Conservation (phyloP, 2,888 invertebrate genomes). For the Caenorhabditis imperialis region DNA sequence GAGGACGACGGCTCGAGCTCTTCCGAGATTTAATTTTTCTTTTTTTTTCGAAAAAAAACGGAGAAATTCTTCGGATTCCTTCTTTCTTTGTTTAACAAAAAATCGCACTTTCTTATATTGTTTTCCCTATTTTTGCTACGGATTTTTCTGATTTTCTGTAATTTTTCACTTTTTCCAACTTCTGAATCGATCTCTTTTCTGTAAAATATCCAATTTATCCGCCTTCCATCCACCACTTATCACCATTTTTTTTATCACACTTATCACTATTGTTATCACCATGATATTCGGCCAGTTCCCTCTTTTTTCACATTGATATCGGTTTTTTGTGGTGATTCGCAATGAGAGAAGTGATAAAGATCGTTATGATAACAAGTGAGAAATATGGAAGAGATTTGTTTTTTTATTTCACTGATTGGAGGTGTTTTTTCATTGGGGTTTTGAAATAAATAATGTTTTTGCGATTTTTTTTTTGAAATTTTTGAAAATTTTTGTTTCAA, state of each 20-base stretch:
- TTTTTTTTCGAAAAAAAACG: not conserved
- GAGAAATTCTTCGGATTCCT: not conserved
- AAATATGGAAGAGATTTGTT: too few species aligned
- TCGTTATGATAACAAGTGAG: too few species aligned
- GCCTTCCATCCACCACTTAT: slow-evolving; percentile 16
- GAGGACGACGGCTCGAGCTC: slow-evolving; percentile 20
- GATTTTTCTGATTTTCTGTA: slow-evolving; percentile 13
- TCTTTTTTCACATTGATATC: too few species aligned
- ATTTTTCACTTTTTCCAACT: slow-evolving; percentile 10
- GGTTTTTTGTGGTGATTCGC: too few species aligned
- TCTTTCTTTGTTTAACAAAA: not conserved
- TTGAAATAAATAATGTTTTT: too few species aligned
- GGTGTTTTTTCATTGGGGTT: too few species aligned
- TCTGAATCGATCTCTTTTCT: slow-evolving; percentile 12
- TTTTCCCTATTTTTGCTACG: not conserved
- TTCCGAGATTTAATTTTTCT: slow-evolving; percentile 20
- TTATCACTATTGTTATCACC: slow-evolving; percentile 29
- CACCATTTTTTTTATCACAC: slow-evolving; percentile 14
- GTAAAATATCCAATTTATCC: slow-evolving; percentile 24
- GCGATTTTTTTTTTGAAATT: too few species aligned
- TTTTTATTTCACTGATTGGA: too few species aligned
- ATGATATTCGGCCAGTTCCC: slow-evolving; percentile 7
- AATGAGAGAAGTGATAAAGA: too few species aligned
- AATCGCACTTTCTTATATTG: not conserved
- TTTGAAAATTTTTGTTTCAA: too few species aligned